These are phyloP conservation scores for Bujurquina vittata DNA, from an alignment of 2,113 vertebrate species.

Conservation along the genomic window DNA sequence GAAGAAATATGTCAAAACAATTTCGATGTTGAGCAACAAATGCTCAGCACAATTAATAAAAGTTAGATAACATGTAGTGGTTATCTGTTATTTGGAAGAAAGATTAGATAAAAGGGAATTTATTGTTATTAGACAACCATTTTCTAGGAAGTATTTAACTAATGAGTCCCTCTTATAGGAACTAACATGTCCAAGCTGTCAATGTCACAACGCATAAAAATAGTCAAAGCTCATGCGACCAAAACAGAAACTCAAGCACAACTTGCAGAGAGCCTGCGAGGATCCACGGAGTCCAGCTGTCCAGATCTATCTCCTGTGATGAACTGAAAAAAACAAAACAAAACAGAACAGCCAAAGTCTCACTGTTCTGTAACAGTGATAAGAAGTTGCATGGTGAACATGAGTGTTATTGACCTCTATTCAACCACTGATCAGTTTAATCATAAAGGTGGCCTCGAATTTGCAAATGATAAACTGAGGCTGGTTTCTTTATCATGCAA, in stretches of 20 bases:
- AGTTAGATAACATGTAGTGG: neutral
- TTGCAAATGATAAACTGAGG: neutral
- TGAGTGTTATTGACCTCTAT: neutral
- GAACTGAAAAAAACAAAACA: conserved; percentile 25
- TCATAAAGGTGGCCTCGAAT: neutral
- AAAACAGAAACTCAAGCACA: conserved; percentile 55
- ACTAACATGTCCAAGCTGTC: conserved; percentile 10
- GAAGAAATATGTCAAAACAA: neutral
- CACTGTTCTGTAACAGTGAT: conserved; percentile 40
- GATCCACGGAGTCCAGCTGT: neutral
- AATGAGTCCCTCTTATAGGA: neutral
- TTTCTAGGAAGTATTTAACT: neutral
- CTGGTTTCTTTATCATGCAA: neutral
- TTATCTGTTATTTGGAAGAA: neutral
- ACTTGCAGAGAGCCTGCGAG: conserved; percentile 27
- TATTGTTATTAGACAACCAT: neutral
- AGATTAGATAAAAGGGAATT: neutral
- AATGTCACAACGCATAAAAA: conserved; percentile 27
- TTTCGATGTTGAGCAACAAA: neutral
- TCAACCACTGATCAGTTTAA: conserved; percentile 4
- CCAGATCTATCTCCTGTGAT: conserved; percentile 41
- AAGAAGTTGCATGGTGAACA: conserved; percentile 1
- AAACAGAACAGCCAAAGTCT: neutral
- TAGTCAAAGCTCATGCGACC: conserved; percentile 25
- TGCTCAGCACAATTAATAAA: neutral